These are phyloP conservation scores for Pampusana beccarii DNA, from an alignment of 2,113 vertebrate genomes.

Conservation along the genomic window DNA sequence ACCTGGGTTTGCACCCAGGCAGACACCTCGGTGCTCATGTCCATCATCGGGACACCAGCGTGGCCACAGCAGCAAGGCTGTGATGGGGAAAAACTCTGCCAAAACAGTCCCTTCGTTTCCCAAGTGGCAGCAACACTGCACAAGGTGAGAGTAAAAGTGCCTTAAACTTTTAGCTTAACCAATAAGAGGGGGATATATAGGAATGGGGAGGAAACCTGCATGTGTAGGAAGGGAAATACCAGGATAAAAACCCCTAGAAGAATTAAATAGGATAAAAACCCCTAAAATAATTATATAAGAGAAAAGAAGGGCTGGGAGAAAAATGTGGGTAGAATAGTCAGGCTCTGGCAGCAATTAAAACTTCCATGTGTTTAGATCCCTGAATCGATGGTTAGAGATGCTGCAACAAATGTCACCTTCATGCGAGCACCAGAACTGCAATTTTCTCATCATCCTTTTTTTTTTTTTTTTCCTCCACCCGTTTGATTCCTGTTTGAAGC, in stretches of 20 bases:
- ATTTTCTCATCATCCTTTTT: slow-evolving; percentile 16
- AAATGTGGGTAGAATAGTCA: slow-evolving; percentile 29
- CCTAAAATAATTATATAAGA: neutral
- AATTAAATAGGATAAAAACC: neutral
- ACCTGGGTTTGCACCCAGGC: neutral
- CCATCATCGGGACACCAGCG: neutral
- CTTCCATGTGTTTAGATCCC: slow-evolving; percentile 43
- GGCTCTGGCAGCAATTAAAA: slow-evolving; percentile 38
- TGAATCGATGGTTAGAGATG: neutral
- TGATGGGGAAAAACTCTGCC: neutral
- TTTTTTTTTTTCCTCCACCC: neutral
- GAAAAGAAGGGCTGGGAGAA: neutral
- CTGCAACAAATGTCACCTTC: slow-evolving; percentile 59
- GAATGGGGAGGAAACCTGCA: neutral
- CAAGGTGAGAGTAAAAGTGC: neutral
- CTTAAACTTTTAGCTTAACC: neutral
- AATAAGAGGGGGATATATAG: neutral
- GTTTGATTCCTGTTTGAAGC: neutral
- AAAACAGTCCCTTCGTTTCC: neutral
- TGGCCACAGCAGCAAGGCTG: neutral
- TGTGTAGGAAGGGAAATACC: neutral
- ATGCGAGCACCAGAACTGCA: slow-evolving; percentile 29
- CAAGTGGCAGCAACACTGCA: neutral
- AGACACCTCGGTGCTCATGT: fast-evolving
- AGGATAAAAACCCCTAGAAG: neutral